Base-by-base conservation (phyloP, 2,797 vertebrate genomes). In the Percopsis omiscomaycus region DNA sequence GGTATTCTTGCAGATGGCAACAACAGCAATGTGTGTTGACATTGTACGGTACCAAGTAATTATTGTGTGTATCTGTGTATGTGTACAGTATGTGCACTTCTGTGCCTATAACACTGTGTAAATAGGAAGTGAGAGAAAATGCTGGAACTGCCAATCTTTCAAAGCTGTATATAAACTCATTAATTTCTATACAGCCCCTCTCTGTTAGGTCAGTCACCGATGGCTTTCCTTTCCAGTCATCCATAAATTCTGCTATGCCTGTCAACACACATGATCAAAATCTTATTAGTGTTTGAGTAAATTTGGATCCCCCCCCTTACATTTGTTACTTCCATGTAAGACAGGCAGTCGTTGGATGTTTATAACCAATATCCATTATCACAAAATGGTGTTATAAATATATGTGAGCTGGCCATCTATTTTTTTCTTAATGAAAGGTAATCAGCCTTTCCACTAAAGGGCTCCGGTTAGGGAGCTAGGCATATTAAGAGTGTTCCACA, bases 111-210 rank as follows among this genome's bases (percentile, higher is more conserved):
- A 5, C n/a, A 13, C 15, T 15, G 50, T 48, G 50, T 55, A 57
- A 57, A 68, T 61, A 6, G 49, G 30, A 4, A 16, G 30, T 12
- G 52, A 32, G 49, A 47, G 32, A 57, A 42, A 42, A 42, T 42
- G 37, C 37, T 57, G 28, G 16, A 61, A 11, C 30, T 66, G 58
- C 60, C 51, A 68, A 6, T 55, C 52, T 61, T 52, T 53, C 32
- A 5, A 58, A n/a, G 29, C 30, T 8, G 37, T n/a, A 30, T 55
- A 54, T 2, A 22, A 13, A 62, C 15, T 15, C n/a, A 50, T 42
- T 15, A 44, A 42, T 61, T 5, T 14, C 3, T 54, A 29, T 28
- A 42, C 15, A n/a, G 16, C 42, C 54, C 49, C 16, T n/a, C 46
- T 3, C 46, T n/a, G 14, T 49, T 49, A 13, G 15, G 48, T 49